Evolutionary conservation across 1,140 invertebrate species (phyloP).

Genomic region (Nebria ingens): DNA sequence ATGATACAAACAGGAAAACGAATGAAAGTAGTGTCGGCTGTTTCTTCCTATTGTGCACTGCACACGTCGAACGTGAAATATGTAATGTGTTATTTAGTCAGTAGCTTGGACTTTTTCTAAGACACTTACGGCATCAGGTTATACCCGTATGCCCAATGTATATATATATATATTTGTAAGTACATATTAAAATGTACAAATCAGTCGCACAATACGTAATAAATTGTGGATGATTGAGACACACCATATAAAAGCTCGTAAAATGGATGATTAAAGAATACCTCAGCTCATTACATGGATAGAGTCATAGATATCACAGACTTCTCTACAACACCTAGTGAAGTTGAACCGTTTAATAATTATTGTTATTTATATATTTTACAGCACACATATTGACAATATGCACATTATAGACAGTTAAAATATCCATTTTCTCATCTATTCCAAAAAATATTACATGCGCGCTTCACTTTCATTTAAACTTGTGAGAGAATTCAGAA

Average conservation of each 20-base stretch:
- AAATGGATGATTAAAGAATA: background rate
- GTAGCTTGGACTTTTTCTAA: no score
- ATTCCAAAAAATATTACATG: no score
- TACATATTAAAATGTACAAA: background rate
- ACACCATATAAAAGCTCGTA: background rate
- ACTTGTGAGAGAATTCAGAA: no score
- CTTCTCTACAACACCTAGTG: slow-evolving; percentile 27
- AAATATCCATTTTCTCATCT: no score
- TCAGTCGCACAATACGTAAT: no score
- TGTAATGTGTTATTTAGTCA: no score
- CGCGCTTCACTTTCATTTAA: no score
- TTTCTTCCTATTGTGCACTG: no score
- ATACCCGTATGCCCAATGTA: background rate
- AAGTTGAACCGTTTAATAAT: slow-evolving; percentile 12
- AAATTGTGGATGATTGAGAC: background rate
- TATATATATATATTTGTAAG: background rate
- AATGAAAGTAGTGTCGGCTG: no score
- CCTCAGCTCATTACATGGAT: background rate
- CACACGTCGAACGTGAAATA: no score
- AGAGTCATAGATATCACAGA: slow-evolving; percentile 26
- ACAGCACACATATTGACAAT: background rate
- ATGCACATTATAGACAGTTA: background rate
- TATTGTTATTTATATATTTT: background rate
- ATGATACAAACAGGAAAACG: no score
- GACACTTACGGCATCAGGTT: background rate